These are phyloP conservation scores for Clamator glandarius DNA, from an alignment of 2,797 vertebrate genomes.

Conservation along the genomic window DNA sequence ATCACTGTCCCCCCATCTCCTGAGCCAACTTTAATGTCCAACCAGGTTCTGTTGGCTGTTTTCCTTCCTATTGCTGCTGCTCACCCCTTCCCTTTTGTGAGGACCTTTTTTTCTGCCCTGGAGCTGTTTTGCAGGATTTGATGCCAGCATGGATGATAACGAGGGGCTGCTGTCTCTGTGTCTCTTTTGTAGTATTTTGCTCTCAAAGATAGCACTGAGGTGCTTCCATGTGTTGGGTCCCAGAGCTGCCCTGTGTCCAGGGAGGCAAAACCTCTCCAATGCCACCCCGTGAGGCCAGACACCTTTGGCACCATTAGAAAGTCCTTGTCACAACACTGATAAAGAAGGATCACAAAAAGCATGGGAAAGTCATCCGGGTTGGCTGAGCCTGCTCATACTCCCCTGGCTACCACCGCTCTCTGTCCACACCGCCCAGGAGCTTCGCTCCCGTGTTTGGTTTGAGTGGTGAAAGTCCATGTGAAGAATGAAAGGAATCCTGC, in stretches of 20 bases:
- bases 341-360: constrained; percentile 25
- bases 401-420: background rate
- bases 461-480: constrained; percentile 62
- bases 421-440: background rate
- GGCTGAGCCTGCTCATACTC: constrained; percentile 23
- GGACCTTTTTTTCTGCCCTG: background rate
- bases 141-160: background rate
- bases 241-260: background rate
- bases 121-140: background rate
- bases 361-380: constrained; percentile 54
- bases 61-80: background rate
- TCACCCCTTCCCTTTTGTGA: background rate
- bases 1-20: accelerated
- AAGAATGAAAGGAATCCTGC: constrained; percentile 77
- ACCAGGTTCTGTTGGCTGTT: background rate
- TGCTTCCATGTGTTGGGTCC: accelerated
- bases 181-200: background rate
- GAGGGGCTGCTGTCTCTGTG: background rate
- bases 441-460: constrained; percentile 57
- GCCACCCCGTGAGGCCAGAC: background rate
- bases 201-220: background rate
- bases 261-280: background rate
- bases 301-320: constrained; percentile 39
- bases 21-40: accelerated
- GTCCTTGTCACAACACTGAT: constrained; percentile 50